phyloP scores from a whole-genome alignment of 2,888 invertebrate species.

The Drosophila borborema region DNA sequence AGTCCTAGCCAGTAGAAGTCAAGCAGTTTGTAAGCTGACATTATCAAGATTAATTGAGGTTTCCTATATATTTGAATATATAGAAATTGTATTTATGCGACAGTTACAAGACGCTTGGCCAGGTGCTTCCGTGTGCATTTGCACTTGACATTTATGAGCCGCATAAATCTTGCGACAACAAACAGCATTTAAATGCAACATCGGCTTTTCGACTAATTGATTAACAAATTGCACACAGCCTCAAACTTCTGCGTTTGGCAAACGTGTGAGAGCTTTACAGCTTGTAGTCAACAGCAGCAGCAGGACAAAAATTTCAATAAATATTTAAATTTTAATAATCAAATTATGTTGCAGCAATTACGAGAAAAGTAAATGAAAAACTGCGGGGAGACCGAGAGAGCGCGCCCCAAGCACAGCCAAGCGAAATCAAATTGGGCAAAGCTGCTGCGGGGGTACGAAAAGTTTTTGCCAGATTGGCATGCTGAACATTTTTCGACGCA shows the following conservation, averaged over 20 bases:
- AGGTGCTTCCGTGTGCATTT: slow-evolving; percentile 33
- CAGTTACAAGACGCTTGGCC: slow-evolving; percentile 27
- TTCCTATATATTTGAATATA: slow-evolving; percentile 25
- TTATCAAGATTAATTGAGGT: slow-evolving; percentile 68
- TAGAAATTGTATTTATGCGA: slow-evolving; percentile 23
- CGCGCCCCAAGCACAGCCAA: slow-evolving; percentile 28
- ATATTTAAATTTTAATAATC: slow-evolving; percentile 82
- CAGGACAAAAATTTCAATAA: slow-evolving; percentile 63
- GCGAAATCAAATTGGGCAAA: not conserved
- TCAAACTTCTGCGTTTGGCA: not conserved
- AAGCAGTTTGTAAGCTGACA: slow-evolving; percentile 62
- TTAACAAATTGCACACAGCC: slow-evolving; percentile 46
- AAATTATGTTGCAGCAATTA: slow-evolving; percentile 78
- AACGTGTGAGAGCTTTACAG: slow-evolving; percentile 10
- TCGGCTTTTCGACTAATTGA: slow-evolving; percentile 70
- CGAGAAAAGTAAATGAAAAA: not conserved
- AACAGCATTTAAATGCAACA: slow-evolving; percentile 66
- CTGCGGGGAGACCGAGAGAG: not conserved
- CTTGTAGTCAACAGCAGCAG: not conserved
- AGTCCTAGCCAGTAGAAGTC: slow-evolving; percentile 39
- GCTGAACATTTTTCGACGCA: slow-evolving; percentile 47
- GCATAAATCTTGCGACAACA: slow-evolving; percentile 68
- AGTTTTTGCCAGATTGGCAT: slow-evolving; percentile 55
- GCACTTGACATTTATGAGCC: slow-evolving; percentile 76
- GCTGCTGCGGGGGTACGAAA: slow-evolving; percentile 28